A percentile compares a stretch with the other conserved stretches of the same genome.
Evolutionary conservation across 2,888 invertebrate genomes (phyloP).

Genomic region (Perizoma affinitatum): DNA sequence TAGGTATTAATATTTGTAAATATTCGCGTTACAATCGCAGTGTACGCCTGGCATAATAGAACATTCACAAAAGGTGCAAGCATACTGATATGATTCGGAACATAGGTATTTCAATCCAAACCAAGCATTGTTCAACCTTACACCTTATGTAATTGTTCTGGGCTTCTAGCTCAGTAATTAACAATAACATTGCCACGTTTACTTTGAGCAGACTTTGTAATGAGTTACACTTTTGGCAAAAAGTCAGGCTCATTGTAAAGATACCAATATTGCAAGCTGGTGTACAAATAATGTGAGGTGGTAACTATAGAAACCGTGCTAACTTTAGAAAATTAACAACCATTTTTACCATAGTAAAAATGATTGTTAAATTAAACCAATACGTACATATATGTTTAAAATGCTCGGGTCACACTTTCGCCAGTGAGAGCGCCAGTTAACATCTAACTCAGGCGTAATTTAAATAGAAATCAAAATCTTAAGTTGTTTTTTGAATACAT

Average conservation of each 20-base stretch:
- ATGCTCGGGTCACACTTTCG: too few species aligned
- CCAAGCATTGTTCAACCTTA: too few species aligned
- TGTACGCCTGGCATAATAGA: conserved; percentile 17
- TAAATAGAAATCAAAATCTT: neutral
- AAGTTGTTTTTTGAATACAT: too few species aligned
- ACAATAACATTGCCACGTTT: too few species aligned
- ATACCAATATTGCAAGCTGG: conserved; percentile 13
- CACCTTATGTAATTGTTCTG: too few species aligned
- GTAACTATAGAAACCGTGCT: conserved; percentile 11
- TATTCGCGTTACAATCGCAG: neutral
- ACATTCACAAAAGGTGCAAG: conserved; percentile 8
- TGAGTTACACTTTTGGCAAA: neutral
- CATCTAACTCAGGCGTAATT: too few species aligned
- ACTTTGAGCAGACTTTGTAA: too few species aligned
- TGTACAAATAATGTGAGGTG: neutral
- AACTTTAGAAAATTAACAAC: neutral
- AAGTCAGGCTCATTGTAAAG: neutral
- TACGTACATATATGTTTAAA: too few species aligned
- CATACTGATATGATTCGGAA: neutral
- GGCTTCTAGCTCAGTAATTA: too few species aligned
- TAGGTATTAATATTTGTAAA: too few species aligned
- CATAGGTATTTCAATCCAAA: too few species aligned
- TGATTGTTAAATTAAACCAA: neutral
- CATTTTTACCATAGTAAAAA: neutral
- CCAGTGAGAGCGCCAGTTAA: too few species aligned